phyloP scores from a whole-genome alignment of 2,888 invertebrate genomes.

The Oasisia sp. region DNA sequence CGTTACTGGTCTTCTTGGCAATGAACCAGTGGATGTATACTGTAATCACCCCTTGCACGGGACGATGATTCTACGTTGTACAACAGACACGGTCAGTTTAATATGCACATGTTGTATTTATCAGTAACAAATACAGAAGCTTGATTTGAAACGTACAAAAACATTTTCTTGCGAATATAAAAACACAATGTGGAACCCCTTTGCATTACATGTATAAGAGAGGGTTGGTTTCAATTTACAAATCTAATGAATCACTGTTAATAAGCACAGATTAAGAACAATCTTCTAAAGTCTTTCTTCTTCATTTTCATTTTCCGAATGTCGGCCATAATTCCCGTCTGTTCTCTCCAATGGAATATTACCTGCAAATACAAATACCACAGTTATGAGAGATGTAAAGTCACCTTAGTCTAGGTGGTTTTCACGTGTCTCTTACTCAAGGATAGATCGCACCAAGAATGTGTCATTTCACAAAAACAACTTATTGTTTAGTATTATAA shows the following conservation, averaged over 20 bases:
- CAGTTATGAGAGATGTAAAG: background rate
- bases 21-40: no score
- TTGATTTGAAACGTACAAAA: no score
- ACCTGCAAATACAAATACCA: background rate
- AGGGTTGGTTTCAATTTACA: background rate
- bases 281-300: background rate
- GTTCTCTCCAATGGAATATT: background rate
- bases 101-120: no score
- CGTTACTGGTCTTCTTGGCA: no score
- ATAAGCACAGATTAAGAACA: background rate
- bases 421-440: background rate
- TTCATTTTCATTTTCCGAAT: background rate
- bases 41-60: no score
- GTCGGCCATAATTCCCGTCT: background rate
- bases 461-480: background rate
- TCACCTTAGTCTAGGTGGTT: background rate
- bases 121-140: no score
- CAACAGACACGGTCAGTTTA: no score
- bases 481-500: no score
- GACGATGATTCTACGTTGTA: no score
- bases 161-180: no score
- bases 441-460: background rate
- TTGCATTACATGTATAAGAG: background rate
- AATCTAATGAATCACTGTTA: background rate
- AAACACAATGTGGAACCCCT: no score